phyloP scores from a whole-genome alignment of 2,113 vertebrate genomes.

The Nycticorax nycticorax region DNA sequence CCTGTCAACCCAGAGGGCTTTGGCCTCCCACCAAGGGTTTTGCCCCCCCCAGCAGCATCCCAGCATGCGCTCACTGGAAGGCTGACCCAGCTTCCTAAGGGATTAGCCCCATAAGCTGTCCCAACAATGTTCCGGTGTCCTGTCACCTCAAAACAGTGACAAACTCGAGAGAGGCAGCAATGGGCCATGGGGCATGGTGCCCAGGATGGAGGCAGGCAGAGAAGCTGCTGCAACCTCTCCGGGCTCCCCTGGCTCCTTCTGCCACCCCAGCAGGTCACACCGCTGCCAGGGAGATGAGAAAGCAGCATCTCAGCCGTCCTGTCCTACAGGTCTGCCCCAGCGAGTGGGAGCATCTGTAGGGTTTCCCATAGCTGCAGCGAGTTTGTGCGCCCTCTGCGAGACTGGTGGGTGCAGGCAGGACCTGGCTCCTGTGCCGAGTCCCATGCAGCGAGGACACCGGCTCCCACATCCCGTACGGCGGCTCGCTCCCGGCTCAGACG shows the following conservation, averaged over 20 bases:
- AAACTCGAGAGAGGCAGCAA: not conserved
- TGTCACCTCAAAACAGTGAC: not conserved
- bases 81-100: not conserved
- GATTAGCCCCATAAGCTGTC: not conserved
- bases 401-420: not conserved
- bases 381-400: accelerated
- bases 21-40: not conserved
- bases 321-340: not conserved
- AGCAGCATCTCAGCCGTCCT: not conserved
- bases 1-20: not conserved
- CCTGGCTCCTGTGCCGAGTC: not conserved
- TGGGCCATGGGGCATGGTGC: not conserved
- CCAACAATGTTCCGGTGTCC: not conserved
- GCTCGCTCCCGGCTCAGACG: not conserved
- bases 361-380: not conserved
- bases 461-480: accelerated
- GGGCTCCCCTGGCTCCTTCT: not conserved
- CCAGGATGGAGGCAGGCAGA: not conserved
- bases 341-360: not conserved
- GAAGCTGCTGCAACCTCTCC: not conserved
- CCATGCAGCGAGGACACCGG: accelerated
- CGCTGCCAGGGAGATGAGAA: not conserved
- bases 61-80: not conserved
- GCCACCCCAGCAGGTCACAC: not conserved
- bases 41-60: not conserved